These are phyloP conservation scores for Terrapene triunguis DNA, from an alignment of 2,113 vertebrate species.

Conservation along the genomic window DNA sequence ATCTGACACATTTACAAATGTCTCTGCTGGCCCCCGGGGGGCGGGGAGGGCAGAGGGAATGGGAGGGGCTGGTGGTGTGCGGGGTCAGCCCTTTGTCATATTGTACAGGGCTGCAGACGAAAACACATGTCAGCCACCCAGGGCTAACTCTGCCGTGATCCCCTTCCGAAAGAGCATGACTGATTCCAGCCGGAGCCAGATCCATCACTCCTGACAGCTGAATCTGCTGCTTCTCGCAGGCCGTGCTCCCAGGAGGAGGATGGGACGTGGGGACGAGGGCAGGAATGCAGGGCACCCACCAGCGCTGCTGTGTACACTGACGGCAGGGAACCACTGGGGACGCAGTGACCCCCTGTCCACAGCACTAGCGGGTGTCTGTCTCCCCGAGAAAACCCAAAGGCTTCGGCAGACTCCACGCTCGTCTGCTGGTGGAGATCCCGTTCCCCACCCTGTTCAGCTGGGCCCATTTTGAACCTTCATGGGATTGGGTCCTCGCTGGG, in stretches of 20 bases:
- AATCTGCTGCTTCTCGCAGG: not conserved
- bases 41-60: not conserved
- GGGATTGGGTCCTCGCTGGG: not conserved
- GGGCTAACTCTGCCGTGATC: not conserved
- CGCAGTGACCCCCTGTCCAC: not conserved
- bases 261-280: not conserved
- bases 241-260: not conserved
- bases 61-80: not conserved
- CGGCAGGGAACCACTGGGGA: not conserved
- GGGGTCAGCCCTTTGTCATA: not conserved
- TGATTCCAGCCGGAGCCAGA: not conserved
- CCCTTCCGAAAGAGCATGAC: not conserved
- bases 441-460: not conserved
- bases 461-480: too few relatives aligned
- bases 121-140: not conserved
- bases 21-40: not conserved
- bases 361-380: not conserved
- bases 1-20: not conserved
- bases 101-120: not conserved
- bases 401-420: not conserved
- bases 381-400: not conserved
- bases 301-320: not conserved
- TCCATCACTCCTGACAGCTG: not conserved
- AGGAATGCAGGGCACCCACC: not conserved
- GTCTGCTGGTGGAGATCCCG: not conserved